Conservation (phyloP, 2,113 vertebrate species). For the Eptatretus burgeri region DNA sequence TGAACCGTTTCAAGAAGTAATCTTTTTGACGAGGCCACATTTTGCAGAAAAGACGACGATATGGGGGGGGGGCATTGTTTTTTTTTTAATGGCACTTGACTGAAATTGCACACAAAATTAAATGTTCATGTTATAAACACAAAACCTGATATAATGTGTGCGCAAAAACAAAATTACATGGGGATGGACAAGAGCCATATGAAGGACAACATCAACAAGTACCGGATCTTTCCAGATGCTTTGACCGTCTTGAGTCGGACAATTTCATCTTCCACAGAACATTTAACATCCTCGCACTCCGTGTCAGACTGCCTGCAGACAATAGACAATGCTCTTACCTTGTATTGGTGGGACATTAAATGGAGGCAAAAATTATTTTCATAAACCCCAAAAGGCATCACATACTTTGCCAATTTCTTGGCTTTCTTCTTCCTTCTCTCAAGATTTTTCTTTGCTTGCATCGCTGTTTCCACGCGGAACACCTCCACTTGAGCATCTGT, state of each 20-base stretch:
- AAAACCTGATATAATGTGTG: no score
- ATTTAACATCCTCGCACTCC: constrained; percentile 16
- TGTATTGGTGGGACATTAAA: not conserved
- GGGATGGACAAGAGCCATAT: no score
- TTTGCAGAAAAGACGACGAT: no score
- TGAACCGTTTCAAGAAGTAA: no score
- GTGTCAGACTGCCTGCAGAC: constrained; percentile 20
- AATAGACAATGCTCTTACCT: constrained; percentile 8
- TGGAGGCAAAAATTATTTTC: not conserved
- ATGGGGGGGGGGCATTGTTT: no score
- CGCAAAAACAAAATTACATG: no score
- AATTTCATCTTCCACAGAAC: constrained; percentile 40
- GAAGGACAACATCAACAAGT: constrained; percentile 1
- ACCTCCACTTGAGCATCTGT: constrained; percentile 42
- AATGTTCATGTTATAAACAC: no score
- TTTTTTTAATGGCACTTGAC: no score
- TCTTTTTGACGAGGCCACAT: no score
- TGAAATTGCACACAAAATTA: no score
- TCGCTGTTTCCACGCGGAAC: constrained; percentile 41
- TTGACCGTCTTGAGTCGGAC: constrained; percentile 32
- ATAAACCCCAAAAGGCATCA: not conserved
- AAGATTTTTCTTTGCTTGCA: constrained; percentile 38
- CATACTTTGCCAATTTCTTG: constrained; percentile 43
- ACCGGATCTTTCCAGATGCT: constrained; percentile 80
- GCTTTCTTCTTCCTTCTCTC: constrained; percentile 52